These are phyloP conservation scores for Heliconius charithonia DNA, from an alignment of 2,888 invertebrate genomes.

Conservation along the genomic window DNA sequence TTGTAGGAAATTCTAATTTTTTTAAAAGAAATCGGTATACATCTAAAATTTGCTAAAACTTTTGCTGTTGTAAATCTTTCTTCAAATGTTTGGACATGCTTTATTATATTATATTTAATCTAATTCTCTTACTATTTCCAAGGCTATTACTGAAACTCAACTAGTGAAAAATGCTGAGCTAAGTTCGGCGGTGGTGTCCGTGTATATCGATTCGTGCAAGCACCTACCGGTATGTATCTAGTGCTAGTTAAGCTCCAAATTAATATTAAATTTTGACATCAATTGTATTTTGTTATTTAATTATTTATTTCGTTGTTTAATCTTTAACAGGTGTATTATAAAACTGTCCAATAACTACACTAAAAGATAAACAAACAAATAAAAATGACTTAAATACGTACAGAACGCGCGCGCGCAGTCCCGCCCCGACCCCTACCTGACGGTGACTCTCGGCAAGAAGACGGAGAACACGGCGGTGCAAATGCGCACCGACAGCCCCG, in stretches of 20 bases:
- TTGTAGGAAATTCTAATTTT: too few species aligned
- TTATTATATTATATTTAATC: too few species aligned
- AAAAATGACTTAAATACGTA: constrained; percentile 24
- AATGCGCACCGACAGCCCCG: constrained; percentile 93
- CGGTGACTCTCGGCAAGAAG: constrained; percentile 90
- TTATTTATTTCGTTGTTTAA: too few species aligned
- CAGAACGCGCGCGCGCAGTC: constrained; percentile 87
- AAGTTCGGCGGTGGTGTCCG: constrained; percentile 90
- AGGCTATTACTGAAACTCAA: constrained; percentile 90
- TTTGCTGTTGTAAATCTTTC: too few species aligned
- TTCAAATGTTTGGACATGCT: too few species aligned
- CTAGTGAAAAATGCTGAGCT: constrained; percentile 88
- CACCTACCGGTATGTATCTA: constrained; percentile 91
- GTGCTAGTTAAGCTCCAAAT: neutral
- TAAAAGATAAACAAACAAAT: neutral
- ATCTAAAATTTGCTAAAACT: too few species aligned
- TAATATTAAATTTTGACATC: neutral
- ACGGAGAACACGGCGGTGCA: constrained; percentile 88
- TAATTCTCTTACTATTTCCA: constrained; percentile 6
- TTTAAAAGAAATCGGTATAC: too few species aligned
- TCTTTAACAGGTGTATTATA: too few species aligned
- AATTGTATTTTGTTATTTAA: too few species aligned
- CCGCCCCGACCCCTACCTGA: constrained; percentile 93
- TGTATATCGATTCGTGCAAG: constrained; percentile 96
- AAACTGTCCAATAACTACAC: neutral